Conservation (phyloP, 2,888 invertebrate genomes). For the Eupithecia subfuscata region DNA sequence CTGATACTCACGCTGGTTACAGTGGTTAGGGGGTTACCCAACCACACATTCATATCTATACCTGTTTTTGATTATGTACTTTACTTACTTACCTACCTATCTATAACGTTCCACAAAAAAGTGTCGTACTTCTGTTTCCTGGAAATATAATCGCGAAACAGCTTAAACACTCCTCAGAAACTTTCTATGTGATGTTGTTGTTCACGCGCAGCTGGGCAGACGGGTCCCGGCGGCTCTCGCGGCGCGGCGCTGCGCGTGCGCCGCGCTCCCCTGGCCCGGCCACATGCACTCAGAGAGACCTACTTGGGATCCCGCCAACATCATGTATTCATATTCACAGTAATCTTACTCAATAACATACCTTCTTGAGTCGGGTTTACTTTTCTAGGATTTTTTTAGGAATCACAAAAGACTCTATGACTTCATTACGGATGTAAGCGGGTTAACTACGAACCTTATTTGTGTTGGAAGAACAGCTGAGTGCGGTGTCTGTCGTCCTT, state of each 20-base stretch:
- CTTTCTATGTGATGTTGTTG: slow-evolving; percentile 5
- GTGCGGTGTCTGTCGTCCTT: too few species aligned
- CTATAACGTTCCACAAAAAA: neutral
- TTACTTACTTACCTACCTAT: too few species aligned
- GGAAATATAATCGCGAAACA: neutral
- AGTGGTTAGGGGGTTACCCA: too few species aligned
- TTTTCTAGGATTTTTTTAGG: neutral
- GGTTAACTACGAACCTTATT: too few species aligned
- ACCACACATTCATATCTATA: too few species aligned
- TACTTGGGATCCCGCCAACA: neutral
- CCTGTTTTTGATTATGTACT: too few species aligned
- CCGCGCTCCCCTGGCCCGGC: too few species aligned
- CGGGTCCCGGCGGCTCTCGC: neutral
- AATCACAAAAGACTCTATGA: neutral
- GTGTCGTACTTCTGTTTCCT: neutral
- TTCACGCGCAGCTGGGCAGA: neutral
- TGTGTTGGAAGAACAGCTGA: too few species aligned
- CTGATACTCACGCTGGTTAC: too few species aligned
- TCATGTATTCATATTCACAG: neutral
- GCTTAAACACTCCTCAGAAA: neutral
- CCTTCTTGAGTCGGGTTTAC: neutral
- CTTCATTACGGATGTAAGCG: neutral
- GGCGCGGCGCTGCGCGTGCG: too few species aligned
- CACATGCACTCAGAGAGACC: neutral
- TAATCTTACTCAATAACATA: neutral